Base-by-base conservation (phyloP, 2,113 vertebrate species). In the Promerops cafer region DNA sequence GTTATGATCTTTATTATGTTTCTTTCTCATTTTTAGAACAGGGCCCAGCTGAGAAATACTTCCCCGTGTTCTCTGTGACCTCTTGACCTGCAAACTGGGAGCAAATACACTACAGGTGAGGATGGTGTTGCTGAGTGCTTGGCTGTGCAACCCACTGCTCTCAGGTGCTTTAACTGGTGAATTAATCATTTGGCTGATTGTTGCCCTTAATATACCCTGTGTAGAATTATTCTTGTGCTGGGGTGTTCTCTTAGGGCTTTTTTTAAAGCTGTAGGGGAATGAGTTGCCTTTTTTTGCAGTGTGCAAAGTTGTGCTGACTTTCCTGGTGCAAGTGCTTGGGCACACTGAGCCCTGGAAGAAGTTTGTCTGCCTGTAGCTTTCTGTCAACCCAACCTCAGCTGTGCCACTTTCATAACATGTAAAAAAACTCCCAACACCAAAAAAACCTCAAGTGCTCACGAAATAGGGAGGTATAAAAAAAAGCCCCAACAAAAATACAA, bases 161-260 rank as follows among this genome's bases (percentile, higher is more conserved):
- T 71, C 16, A 5, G 20, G 6, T 60, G 7, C 35, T 86, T 35
- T 30, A 39, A 18, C 7, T 78, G 39, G 8, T 80, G 18, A 72
- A 33, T n/a, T 65, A 57, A 31, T 83, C 0, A 56, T 6, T 20
- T 89, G 63, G 31, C 45, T 94, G 26, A 27, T 54, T 21, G 5
- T 57, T 81, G 50, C 15, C 2, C 24, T 44, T 64, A 53, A 28
- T 53, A 16, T 49, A 14, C 12, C 7, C 11, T 42, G 5, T 15
- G 52, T 39, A 35, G 22, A 39, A 8, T 83, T 83, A 2, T 11
- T 81, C 4, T 59, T 52, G 18, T 56, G 69, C 52, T 75, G 30
- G 53, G 70, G 44, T 0, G 0, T 83, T 81, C 27, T 20, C 1
- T 7, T 10, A 8, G 16, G 12, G 10, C 23, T 89, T 70, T 72